These are phyloP conservation scores for Heterochromis multidens DNA, from an alignment of 2,113 vertebrate species.

Conservation along the genomic window DNA sequence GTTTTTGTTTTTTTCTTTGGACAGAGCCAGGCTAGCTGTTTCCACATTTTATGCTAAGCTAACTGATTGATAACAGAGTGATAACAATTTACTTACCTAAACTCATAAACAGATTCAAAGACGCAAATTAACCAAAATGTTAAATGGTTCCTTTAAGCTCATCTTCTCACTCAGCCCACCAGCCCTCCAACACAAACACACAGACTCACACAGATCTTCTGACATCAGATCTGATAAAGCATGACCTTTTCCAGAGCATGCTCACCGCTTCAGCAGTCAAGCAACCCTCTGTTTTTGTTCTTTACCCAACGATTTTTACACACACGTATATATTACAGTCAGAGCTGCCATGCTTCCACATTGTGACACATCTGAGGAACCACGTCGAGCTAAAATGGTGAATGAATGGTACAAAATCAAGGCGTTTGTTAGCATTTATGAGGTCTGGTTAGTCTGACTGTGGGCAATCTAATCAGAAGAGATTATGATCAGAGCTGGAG, in stretches of 20 bases:
- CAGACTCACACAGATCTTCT: neutral
- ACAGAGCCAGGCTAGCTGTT: neutral
- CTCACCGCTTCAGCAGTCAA: neutral
- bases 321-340: neutral
- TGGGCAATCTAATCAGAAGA: conserved; percentile 46
- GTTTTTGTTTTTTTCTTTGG: neutral
- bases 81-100: neutral
- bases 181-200: neutral
- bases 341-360: neutral
- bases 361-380: neutral
- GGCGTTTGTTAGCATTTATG: conserved; percentile 14
- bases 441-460: conserved; percentile 26
- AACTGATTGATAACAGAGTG: neutral
- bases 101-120: neutral
- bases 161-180: neutral
- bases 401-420: conserved; percentile 20
- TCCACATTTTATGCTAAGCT: neutral
- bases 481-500: conserved; percentile 44
- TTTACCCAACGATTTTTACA: neutral
- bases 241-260: conserved; percentile 41
- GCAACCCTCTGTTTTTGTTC: neutral
- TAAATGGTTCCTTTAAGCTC: neutral
- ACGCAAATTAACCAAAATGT: neutral
- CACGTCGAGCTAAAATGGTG: neutral
- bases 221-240: conserved; percentile 26